These are phyloP conservation scores for Girardia tigrina DNA, from an alignment of 2,888 invertebrate species.

Conservation along the genomic window DNA sequence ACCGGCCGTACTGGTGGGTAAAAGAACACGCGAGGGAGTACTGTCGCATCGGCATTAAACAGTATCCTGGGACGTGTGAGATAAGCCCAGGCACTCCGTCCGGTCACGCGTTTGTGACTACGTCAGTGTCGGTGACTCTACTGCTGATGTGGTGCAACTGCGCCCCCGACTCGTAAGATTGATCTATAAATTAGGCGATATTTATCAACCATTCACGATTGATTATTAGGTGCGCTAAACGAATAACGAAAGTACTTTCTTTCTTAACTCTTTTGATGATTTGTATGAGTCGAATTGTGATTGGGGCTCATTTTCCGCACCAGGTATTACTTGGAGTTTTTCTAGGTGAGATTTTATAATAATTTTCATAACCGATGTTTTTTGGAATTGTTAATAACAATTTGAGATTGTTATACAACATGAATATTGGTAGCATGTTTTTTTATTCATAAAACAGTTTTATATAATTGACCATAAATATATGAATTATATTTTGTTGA, in stretches of 20 bases:
- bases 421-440: too few relatives aligned
- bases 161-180: background rate
- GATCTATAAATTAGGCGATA: background rate
- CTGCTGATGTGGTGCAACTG: background rate
- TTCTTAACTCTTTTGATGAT: background rate
- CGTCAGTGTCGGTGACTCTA: background rate
- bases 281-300: background rate
- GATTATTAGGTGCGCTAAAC: background rate
- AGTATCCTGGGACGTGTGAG: slow-evolving; percentile 15
- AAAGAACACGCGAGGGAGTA: background rate
- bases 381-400: too few relatives aligned
- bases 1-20: slow-evolving; percentile 25
- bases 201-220: too few relatives aligned
- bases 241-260: background rate
- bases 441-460: too few relatives aligned
- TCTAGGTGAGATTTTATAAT: background rate
- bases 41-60: background rate
- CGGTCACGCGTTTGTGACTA: slow-evolving; percentile 8
- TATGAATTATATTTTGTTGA: too few relatives aligned
- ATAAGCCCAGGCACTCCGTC: slow-evolving; percentile 6
- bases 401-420: too few relatives aligned
- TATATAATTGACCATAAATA: too few relatives aligned
- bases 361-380: too few relatives aligned
- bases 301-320: background rate
- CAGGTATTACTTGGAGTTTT: background rate